Evolutionary conservation across 2,113 vertebrate species (phyloP), one percentile per base, ranked within the genome.

Genomic region (Clarias gariepinus): DNA sequence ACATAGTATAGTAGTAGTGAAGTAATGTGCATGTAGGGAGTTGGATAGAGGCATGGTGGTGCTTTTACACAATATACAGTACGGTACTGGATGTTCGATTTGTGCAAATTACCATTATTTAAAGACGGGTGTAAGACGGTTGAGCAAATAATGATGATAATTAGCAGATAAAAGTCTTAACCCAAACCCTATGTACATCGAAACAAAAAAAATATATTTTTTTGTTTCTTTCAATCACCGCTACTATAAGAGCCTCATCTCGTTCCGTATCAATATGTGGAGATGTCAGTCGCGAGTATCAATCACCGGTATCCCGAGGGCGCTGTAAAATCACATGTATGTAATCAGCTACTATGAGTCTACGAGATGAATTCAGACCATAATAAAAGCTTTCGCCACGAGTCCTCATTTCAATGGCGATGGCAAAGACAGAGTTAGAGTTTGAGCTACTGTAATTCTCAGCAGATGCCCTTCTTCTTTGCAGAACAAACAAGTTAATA

Each of bases 401-500:
- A 36, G 33, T 36, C 30, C 30, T 81, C 30, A 61, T 58, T 61
- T 81, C 78, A 41, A 3, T 16, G 21, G 55, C 0, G 28, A 79
- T 60, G 55, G 77, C 55, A 58, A 47, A 81, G 57, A 61, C 15
- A 69, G 25, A 30, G 7, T n/a, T 41, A n/a, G 57, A 15, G 57
- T 64, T 19, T 58, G 68, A 63, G 68, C 58, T 89, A 52, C 63
- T 81, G 86, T 84, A 68, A 88, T 87, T 74, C 88, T 89, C 89
- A 90, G 86, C 91, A 91, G 90, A 92, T 90, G 91, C 86, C 89
- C 28, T 83, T 90, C 88, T 87, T 92, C 92, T 87, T 23, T 11
- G 69, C 86, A 92, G 89, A 93, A 92, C 89, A 91, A 86, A 90
- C 89, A 81, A 87, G 91, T 91, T 92, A 92, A 91, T 76, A 89